Conservation (phyloP, 2,888 invertebrate genomes). For the Schizaphis graminum region DNA sequence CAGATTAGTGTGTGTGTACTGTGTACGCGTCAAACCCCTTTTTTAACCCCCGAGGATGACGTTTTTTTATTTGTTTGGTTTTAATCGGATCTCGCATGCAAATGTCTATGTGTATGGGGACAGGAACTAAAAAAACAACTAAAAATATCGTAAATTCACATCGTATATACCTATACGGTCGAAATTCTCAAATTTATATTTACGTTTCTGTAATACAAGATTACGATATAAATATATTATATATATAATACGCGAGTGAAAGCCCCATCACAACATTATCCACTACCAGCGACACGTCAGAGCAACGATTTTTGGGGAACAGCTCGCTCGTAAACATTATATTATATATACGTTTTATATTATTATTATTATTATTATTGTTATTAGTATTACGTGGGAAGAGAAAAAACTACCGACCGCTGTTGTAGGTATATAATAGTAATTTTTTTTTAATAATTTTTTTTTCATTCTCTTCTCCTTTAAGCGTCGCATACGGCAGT, state of each 20-base stretch:
- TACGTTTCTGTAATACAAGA: background rate
- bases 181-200: background rate
- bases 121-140: background rate
- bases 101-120: background rate
- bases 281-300: background rate
- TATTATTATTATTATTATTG: constrained; percentile 27
- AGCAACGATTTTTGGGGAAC: background rate
- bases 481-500: constrained; percentile 29
- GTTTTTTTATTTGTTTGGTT: constrained; percentile 20
- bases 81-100: constrained; percentile 58
- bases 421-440: background rate
- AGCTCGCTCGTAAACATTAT: background rate
- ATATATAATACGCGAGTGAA: background rate
- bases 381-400: background rate
- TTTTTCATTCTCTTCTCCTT: background rate
- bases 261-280: background rate
- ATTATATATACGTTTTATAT: background rate
- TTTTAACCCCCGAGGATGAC: constrained; percentile 36
- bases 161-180: background rate
- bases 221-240: background rate
- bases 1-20: constrained; percentile 47
- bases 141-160: background rate
- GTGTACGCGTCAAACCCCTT: constrained; percentile 34
- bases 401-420: background rate
- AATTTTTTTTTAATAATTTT: constrained; percentile 49